Evolutionary conservation across 2,797 vertebrate genomes (phyloP).

Genomic region (Thripadectes ignobilis): DNA sequence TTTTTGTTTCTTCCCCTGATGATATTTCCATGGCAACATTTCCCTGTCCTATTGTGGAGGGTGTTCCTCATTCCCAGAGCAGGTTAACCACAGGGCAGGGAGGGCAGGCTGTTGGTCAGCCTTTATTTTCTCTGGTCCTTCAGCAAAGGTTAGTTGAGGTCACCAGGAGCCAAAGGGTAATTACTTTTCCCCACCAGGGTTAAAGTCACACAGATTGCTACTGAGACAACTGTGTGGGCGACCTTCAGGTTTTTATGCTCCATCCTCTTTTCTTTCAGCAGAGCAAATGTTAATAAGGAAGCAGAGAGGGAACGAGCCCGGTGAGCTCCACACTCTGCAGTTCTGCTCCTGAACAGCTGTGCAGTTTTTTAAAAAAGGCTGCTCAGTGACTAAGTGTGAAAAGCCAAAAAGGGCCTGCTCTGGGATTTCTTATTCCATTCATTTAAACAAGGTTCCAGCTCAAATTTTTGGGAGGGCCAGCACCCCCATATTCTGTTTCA

Average conservation of each 20-base stretch:
- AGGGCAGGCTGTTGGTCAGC: slow-evolving; percentile 85
- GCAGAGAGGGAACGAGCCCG: neutral
- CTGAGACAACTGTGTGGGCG: slow-evolving; percentile 78
- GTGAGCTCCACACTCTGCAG: neutral
- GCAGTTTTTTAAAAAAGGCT: neutral
- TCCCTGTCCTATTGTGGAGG: slow-evolving; percentile 73
- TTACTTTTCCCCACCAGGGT: slow-evolving; percentile 90
- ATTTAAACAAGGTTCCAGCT: neutral
- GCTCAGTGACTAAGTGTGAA: neutral
- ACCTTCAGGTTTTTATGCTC: slow-evolving; percentile 74
- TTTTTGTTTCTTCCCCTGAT: slow-evolving; percentile 74
- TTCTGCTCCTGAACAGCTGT: neutral
- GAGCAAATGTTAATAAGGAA: slow-evolving; percentile 51
- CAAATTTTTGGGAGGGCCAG: neutral
- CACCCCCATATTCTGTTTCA: neutral
- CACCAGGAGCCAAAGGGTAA: slow-evolving; percentile 87
- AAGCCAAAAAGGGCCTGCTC: neutral
- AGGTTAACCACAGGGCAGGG: slow-evolving; percentile 83
- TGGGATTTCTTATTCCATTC: neutral
- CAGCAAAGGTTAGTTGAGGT: slow-evolving; percentile 86
- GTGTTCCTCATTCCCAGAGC: slow-evolving; percentile 74
- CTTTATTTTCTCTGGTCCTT: slow-evolving; percentile 89
- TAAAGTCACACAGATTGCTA: slow-evolving; percentile 88
- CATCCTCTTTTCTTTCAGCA: slow-evolving; percentile 68
- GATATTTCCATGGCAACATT: slow-evolving; percentile 82